Percentiles rank a stretch among this genome's conserved stretches.
These are phyloP conservation scores for Anoura caudifer DNA, from an alignment of 2,113 vertebrate genomes.

Conservation along the genomic window DNA sequence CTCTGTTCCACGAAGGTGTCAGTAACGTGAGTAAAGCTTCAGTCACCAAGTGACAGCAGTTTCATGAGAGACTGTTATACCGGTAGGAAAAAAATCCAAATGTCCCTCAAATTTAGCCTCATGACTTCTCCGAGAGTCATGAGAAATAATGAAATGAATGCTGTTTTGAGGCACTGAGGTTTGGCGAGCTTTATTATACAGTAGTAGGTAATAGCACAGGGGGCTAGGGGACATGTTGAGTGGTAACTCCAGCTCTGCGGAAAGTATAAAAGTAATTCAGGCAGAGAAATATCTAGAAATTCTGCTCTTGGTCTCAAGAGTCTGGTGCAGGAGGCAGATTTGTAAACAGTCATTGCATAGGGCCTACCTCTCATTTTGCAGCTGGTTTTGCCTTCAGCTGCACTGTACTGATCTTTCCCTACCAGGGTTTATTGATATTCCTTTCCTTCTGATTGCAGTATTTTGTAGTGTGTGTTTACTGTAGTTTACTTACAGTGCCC, in stretches of 20 bases:
- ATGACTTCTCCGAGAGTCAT: not conserved
- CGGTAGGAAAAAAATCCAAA: not conserved
- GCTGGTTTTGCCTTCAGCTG: not conserved
- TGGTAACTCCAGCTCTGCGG: not conserved
- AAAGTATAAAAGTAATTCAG: not conserved
- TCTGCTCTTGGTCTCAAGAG: not conserved
- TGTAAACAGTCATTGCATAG: not conserved
- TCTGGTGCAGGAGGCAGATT: not conserved
- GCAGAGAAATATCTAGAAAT: not conserved
- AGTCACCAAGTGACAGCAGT: not conserved
- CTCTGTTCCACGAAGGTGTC: not conserved
- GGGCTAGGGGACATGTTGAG: not conserved
- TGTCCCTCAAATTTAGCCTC: not conserved
- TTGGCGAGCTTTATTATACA: not conserved
- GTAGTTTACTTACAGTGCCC: not conserved
- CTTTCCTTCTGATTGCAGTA: not conserved
- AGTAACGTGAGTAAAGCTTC: not conserved
- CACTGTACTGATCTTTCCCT: not conserved
- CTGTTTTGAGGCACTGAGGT: not conserved
- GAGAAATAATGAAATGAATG: not conserved
- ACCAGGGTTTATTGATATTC: not conserved
- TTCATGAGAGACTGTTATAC: not conserved
- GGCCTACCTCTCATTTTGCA: not conserved
- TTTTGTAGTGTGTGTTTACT: not conserved
- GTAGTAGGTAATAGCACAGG: not conserved